Evolutionary conservation across 2,888 invertebrate genomes (phyloP), one percentile per base, ranked within the genome.

Genomic region (Chromoteleia sp.): DNA sequence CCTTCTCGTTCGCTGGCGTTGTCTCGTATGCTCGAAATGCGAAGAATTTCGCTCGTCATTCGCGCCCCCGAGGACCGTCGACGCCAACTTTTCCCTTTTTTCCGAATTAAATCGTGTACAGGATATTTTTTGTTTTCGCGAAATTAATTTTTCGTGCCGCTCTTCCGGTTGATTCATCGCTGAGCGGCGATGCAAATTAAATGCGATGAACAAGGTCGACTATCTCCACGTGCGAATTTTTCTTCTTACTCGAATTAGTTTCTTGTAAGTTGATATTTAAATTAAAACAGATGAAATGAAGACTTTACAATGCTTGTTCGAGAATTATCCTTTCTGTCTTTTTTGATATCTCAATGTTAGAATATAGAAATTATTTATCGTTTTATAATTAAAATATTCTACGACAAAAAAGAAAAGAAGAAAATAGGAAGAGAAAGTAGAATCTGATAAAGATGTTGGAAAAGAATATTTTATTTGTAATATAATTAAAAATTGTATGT

Each of bases 11-110:
- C 56, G 14, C 50, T 43, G 58, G 52, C 59, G 67, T 73, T 81
- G 81, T 76, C 76, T 73, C 76, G 76, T 56, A 68, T 76, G 76
- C 73, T 29, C 73, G 74, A 81, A 81, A 81, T 73, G 71, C 67
- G 21, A 76, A 43, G 81, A 82, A 78, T 82, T 74, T 15, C 68
- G 61, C 68, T 65, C 58, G 78, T 68, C 77, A 52, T 65, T 77
- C 74, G 77, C 54, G 41, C 68, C 65, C 48, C 54, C 67, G 48
- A 61, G 79, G 54, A 52, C 67, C 39, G 54, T 17, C 77, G 50
- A 41, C 56, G 39, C 58, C 63, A 30, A 54, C 67, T 36, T 59
- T 78, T 73, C 63, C 39, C 65, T 65, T 58, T 50, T 52, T 65
- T 29, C 14, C 39, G 65, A 65, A 71, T 67, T 50, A 65, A 73